phyloP scores from a whole-genome alignment of 2,888 invertebrate genomes.

The Escarpia spicata region DNA sequence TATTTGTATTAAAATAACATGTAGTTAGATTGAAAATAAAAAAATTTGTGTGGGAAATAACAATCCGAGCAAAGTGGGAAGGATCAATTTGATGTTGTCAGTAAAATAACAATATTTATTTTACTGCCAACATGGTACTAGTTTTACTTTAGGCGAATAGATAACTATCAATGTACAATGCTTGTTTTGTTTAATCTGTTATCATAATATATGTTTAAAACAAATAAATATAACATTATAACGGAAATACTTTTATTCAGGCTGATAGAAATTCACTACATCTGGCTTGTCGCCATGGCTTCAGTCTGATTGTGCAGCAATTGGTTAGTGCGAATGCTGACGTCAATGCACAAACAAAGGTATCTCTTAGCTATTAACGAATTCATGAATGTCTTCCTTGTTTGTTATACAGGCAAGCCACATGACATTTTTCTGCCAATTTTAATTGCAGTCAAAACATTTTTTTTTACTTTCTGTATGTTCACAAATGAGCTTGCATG shows the following conservation, averaged over 20 bases:
- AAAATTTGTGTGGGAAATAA: neutral
- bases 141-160: neutral
- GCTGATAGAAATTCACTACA: neutral
- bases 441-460: neutral
- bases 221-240: neutral
- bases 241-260: neutral
- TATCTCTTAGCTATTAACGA: neutral
- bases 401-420: neutral
- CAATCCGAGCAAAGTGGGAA: neutral
- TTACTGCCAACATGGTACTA: no score
- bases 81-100: neutral
- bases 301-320: neutral
- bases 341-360: conserved; percentile 16
- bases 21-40: neutral
- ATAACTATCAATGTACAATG: neutral
- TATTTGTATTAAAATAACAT: neutral
- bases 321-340: conserved; percentile 1
- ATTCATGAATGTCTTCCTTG: neutral
- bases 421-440: neutral
- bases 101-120: neutral
- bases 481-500: no score
- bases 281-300: neutral
- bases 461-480: no score
- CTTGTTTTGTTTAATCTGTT: neutral
- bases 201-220: neutral